Conservation (phyloP, 2,888 invertebrate species). For the Volucella inanis region DNA sequence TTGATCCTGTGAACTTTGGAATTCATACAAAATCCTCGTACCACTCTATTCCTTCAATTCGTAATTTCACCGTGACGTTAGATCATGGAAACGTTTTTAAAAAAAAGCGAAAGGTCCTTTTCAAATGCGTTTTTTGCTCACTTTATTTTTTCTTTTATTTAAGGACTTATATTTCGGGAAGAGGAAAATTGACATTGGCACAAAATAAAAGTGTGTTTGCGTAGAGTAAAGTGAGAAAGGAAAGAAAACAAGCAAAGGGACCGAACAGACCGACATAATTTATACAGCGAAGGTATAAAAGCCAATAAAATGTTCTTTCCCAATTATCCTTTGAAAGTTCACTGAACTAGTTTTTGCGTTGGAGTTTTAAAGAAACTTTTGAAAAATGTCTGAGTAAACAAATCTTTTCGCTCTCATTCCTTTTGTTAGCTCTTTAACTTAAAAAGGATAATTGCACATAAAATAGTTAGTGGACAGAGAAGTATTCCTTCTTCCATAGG, state of each 20-base stretch:
- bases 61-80: neutral
- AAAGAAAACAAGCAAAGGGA: conserved; percentile 12
- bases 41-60: neutral
- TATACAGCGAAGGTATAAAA: conserved; percentile 35
- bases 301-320: conserved; percentile 46
- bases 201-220: conserved; percentile 33
- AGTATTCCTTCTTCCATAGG: too few relatives aligned
- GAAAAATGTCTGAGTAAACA: conserved; percentile 22
- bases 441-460: conserved; percentile 35
- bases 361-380: conserved; percentile 35
- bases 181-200: neutral
- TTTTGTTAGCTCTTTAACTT: conserved; percentile 6
- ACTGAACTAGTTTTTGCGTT: conserved; percentile 47
- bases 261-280: conserved; percentile 23
- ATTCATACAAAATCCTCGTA: neutral
- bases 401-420: neutral
- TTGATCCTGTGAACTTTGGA: conserved; percentile 3
- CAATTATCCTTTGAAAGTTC: conserved; percentile 62
- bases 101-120: conserved; percentile 29
- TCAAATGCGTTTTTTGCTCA: conserved; percentile 24
- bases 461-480: too few relatives aligned
- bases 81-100: conserved; percentile 22
- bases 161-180: conserved; percentile 13
- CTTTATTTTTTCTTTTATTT: conserved; percentile 10
- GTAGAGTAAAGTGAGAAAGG: conserved; percentile 3